Evolutionary conservation across 1,140 invertebrate species (phyloP), one percentile per base, ranked within the genome.

Genomic region (Drosophila watanabei): DNA sequence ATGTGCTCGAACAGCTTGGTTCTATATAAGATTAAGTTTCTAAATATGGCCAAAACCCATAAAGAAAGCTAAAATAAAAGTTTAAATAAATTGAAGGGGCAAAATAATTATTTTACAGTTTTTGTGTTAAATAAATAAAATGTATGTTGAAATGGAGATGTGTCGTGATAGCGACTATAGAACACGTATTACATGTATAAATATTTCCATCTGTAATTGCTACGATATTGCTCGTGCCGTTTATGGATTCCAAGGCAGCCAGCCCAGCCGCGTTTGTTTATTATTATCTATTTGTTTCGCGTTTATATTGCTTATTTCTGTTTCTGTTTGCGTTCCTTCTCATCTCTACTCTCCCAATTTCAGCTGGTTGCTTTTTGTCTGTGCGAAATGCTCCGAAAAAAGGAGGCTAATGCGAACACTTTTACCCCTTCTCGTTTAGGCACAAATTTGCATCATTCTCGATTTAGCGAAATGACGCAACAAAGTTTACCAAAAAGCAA

Each of bases 381-480:
- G 48, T n/a, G 18, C 43, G 32, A 71, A 59, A 73, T 43, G n/a
- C 32, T 35, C 33, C 1, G 14, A 41, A 62, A 69, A 68, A 30
- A 51, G 7, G 13, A 56, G 37, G 46, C 69, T 61, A 71, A 60
- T 54, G 64, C 37, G 14, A 58, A 28, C 49, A 48, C 33, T 39
- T 24, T 30, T 52, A 33, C 24, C 68, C 45, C n/a, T 14, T 46
- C 35, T 37, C 39, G 32, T 28, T 18, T 16, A 35, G 69, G 39
- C 57, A 62, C 48, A 28, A 73, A 75, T 75, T 75, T 73, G 68
- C 71, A 75, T 75, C 57, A 73, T 54, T 75, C 71, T 75, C 39
- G 18, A 75, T 75, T 75, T 75, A 75, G 69, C 57, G 1, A 75
- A 62, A 62, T 75, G 68, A 75, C 71, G 71, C 58, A 73, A 75